A percentile compares a stretch with the other conserved stretches of the same genome.
These are phyloP conservation scores for Prenolepis imparis DNA, from an alignment of 2,888 invertebrate species.

Conservation along the genomic window DNA sequence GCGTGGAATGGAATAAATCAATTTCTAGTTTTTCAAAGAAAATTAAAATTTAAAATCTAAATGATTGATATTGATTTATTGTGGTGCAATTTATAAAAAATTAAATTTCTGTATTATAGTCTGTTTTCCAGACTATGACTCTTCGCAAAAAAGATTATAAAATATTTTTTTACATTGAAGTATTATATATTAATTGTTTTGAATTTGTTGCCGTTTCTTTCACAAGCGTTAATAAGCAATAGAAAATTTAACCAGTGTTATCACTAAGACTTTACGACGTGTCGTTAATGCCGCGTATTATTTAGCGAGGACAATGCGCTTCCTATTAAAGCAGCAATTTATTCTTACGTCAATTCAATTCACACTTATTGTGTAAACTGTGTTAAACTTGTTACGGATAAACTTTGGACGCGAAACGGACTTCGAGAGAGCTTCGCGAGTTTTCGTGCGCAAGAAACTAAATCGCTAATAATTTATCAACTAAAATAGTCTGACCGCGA, in stretches of 20 bases:
- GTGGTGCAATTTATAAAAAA: too few relatives aligned
- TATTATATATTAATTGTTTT: neutral
- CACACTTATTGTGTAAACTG: too few relatives aligned
- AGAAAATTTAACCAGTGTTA: neutral
- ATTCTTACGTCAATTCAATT: neutral
- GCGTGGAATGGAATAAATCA: neutral
- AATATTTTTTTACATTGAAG: neutral
- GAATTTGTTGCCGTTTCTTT: neutral
- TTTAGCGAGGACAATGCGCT: neutral
- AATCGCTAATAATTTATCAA: slow-evolving; percentile 5
- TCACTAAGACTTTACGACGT: neutral
- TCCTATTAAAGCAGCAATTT: neutral
- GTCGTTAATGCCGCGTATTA: neutral
- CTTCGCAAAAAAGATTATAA: neutral
- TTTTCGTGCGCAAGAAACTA: neutral
- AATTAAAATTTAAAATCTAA: neutral
- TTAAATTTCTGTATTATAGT: too few relatives aligned
- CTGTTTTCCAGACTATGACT: too few relatives aligned
- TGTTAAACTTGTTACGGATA: neutral
- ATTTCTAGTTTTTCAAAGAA: neutral
- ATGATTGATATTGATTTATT: too few relatives aligned
- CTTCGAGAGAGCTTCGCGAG: too few relatives aligned
- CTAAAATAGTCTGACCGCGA: neutral
- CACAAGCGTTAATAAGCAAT: neutral
- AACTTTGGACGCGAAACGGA: neutral